Percentiles rank a stretch among this genome's conserved stretches.
phyloP scores from a whole-genome alignment of 2,888 invertebrate genomes.

The Dicranocentrus wangi region DNA sequence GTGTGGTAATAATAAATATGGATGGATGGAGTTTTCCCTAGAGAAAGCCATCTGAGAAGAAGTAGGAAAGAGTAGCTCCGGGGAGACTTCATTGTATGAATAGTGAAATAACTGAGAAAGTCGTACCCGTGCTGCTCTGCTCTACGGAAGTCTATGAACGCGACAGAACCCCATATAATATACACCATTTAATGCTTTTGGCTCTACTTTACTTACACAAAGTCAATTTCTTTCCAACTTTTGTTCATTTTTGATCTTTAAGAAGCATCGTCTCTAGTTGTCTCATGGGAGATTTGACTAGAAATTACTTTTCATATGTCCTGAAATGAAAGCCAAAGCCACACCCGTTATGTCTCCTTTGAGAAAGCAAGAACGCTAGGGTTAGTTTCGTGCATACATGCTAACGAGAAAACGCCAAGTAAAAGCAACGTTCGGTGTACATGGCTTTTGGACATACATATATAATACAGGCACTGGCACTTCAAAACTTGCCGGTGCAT shows the following conservation, averaged over 20 bases:
- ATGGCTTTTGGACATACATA: no score
- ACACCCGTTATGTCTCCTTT: no score
- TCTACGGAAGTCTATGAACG: no score
- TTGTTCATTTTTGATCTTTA: conserved; percentile 36
- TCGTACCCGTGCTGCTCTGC: no score
- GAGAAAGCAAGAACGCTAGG: no score
- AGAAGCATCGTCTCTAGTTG: conserved; percentile 22
- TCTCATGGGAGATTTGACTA: conserved; percentile 47
- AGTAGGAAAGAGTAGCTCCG: conserved; percentile 24
- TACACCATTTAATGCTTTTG: conserved; percentile 36
- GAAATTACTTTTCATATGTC: conserved; percentile 40
- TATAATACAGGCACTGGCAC: no score
- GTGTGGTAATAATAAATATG: conserved; percentile 41
- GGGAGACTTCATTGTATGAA: background rate
- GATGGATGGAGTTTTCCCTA: conserved; percentile 31
- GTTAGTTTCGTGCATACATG: no score
- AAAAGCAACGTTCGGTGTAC: no score
- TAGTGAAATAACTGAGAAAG: background rate
- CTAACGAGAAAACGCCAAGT: no score
- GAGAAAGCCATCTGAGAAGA: conserved; percentile 49
- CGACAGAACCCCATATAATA: conserved; percentile 9
- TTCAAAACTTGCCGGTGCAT: no score
- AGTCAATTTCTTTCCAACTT: conserved; percentile 40
- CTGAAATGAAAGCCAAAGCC: background rate
- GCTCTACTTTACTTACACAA: conserved; percentile 22